Evolutionary conservation across 2,888 invertebrate species (phyloP).

Genomic region (Tetragonisca angustula): DNA sequence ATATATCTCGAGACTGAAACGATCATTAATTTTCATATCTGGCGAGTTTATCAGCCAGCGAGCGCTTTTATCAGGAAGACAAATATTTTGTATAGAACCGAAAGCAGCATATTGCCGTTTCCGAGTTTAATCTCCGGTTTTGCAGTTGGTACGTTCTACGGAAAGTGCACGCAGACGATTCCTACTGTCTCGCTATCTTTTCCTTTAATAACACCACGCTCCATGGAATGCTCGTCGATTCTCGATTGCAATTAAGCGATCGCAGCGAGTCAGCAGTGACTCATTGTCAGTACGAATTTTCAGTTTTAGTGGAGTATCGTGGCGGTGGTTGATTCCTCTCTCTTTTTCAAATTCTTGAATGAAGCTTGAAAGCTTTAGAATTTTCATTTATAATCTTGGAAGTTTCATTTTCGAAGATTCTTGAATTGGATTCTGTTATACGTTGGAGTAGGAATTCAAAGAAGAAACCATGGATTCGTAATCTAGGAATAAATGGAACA

Average conservation of each 20-base stretch:
- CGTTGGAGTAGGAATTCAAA: background rate
- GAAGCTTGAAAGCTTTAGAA: background rate
- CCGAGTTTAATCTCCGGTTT: slow-evolving; percentile 52
- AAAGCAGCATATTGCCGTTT: slow-evolving; percentile 23
- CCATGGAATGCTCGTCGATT: slow-evolving; percentile 27
- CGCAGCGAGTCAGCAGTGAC: background rate
- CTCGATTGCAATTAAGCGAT: slow-evolving; percentile 36
- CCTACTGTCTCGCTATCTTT: slow-evolving; percentile 15
- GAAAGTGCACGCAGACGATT: slow-evolving; percentile 24
- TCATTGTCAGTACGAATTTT: background rate
- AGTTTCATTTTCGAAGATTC: background rate
- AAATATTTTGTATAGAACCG: slow-evolving; percentile 27
- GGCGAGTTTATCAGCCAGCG: background rate
- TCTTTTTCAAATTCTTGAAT: background rate
- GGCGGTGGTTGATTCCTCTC: background rate
- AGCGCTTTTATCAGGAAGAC: slow-evolving; percentile 5
- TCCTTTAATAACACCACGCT: slow-evolving; percentile 32
- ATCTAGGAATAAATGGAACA: background rate
- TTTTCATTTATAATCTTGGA: background rate
- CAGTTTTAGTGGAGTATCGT: background rate
- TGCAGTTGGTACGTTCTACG: slow-evolving; percentile 18
- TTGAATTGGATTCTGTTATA: background rate
- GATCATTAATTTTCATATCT: slow-evolving; percentile 5
- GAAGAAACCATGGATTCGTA: no score
- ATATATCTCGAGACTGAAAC: background rate